These are phyloP conservation scores for Cichladusa arquata DNA, from an alignment of 2,113 vertebrate species.

Conservation along the genomic window DNA sequence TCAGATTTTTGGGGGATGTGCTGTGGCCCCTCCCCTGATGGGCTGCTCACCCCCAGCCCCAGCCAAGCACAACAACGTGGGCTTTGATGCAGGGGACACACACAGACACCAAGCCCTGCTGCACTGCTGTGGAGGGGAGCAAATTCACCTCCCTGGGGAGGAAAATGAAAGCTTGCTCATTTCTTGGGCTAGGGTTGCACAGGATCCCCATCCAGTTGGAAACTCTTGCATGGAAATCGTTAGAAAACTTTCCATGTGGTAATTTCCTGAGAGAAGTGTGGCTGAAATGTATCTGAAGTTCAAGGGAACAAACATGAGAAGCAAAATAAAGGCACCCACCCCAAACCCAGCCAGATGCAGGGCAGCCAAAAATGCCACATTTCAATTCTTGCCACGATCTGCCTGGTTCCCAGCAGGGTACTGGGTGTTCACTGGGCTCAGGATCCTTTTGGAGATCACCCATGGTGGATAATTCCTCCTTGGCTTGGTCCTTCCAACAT, in stretches of 20 bases:
- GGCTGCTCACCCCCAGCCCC: slow-evolving; percentile 19
- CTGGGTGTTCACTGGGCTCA: background rate
- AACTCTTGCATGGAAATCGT: background rate
- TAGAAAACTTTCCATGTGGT: slow-evolving; percentile 25
- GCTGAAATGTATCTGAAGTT: background rate
- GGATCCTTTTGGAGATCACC: background rate
- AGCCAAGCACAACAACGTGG: background rate
- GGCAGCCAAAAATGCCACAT: background rate
- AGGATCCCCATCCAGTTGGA: slow-evolving; percentile 4
- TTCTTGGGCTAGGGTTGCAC: background rate
- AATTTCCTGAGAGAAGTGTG: background rate
- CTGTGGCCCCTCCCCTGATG: background rate
- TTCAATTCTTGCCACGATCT: background rate
- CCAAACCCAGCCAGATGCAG: background rate
- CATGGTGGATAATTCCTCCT: background rate
- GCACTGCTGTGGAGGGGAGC: background rate
- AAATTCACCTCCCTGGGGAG: background rate
- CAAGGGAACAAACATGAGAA: background rate
- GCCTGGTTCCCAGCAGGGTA: background rate
- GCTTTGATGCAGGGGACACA: background rate
- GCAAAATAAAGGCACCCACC: background rate
- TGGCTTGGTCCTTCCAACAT: background rate
- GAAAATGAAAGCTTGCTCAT: slow-evolving; percentile 31
- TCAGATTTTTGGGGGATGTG: background rate
- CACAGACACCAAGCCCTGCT: background rate